Evolutionary conservation across 2,113 vertebrate species (phyloP).

Genomic region (Cheirogaleus medius): DNA sequence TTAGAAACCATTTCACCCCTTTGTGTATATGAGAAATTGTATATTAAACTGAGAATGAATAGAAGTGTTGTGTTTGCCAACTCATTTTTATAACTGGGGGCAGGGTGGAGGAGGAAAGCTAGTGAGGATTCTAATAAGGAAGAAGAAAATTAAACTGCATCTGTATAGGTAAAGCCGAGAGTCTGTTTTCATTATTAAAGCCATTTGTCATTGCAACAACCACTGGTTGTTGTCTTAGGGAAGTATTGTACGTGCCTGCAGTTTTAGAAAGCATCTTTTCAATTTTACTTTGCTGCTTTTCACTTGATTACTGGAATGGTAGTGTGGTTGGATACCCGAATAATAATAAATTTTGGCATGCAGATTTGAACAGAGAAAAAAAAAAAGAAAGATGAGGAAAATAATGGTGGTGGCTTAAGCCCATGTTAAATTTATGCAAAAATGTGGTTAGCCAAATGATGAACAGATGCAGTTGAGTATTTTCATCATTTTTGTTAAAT

Average conservation of each 20-base stretch:
- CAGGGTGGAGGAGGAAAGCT: neutral
- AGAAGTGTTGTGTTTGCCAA: constrained; percentile 59
- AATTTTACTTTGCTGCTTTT: constrained; percentile 54
- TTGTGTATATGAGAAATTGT: constrained; percentile 59
- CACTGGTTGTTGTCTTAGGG: constrained; percentile 20
- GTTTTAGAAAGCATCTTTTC: constrained; percentile 47
- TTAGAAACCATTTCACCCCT: constrained; percentile 47
- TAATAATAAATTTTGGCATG: constrained; percentile 57
- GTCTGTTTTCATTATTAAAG: constrained; percentile 78
- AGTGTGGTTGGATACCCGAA: constrained; percentile 60
- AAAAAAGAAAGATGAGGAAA: constrained; percentile 47
- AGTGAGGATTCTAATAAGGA: constrained; percentile 68
- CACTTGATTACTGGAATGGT: constrained; percentile 45
- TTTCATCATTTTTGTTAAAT: constrained; percentile 77
- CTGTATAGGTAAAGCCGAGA: constrained; percentile 68
- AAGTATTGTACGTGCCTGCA: neutral
- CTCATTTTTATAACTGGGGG: constrained; percentile 57
- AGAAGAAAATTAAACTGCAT: constrained; percentile 72
- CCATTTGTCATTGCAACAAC: constrained; percentile 56
- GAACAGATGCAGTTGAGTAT: constrained; percentile 76
- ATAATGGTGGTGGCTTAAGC: constrained; percentile 51
- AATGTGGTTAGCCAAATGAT: constrained; percentile 71
- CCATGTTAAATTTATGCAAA: constrained; percentile 75
- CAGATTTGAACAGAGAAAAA: constrained; percentile 13
- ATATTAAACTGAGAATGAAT: constrained; percentile 63